Conservation (phyloP, 2,888 invertebrate species). For the Protodeltote pygarga region DNA sequence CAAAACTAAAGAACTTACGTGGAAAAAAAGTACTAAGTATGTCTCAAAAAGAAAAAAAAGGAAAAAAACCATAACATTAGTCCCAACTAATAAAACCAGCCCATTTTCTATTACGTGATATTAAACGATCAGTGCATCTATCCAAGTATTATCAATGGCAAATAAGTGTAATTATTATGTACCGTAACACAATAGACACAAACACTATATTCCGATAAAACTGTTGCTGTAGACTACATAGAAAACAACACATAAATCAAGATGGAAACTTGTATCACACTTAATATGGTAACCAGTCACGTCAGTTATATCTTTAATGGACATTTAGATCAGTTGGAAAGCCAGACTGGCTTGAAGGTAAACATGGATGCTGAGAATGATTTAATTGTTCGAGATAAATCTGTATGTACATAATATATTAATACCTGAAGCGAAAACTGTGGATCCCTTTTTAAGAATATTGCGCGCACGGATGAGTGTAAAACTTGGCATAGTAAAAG, state of each 20-base stretch:
- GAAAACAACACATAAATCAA: constrained; percentile 48
- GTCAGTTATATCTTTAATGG: constrained; percentile 21
- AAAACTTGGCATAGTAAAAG: too few relatives aligned
- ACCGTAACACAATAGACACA: too few relatives aligned
- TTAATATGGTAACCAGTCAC: constrained; percentile 60
- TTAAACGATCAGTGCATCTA: constrained; percentile 26
- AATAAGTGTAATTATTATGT: too few relatives aligned
- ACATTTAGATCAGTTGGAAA: constrained; percentile 36
- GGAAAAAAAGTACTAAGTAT: too few relatives aligned
- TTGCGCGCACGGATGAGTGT: too few relatives aligned
- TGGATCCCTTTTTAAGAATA: too few relatives aligned
- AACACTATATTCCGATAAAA: too few relatives aligned
- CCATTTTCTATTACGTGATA: constrained; percentile 45
- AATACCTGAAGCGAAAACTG: too few relatives aligned
- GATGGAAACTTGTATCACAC: constrained; percentile 58
- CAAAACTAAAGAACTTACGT: too few relatives aligned
- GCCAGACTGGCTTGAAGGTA: constrained; percentile 27
- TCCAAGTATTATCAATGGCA: too few relatives aligned
- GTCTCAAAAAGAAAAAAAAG: not conserved
- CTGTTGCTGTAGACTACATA: too few relatives aligned
- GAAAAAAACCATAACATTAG: constrained; percentile 1
- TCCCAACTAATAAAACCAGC: constrained; percentile 16
- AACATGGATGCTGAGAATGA: constrained; percentile 7
- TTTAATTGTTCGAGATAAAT: constrained; percentile 9
- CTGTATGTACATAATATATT: too few relatives aligned